Evolutionary conservation across 2,888 invertebrate genomes (phyloP), one percentile per base, ranked within the genome.

Genomic region (Polyommatus icarus): DNA sequence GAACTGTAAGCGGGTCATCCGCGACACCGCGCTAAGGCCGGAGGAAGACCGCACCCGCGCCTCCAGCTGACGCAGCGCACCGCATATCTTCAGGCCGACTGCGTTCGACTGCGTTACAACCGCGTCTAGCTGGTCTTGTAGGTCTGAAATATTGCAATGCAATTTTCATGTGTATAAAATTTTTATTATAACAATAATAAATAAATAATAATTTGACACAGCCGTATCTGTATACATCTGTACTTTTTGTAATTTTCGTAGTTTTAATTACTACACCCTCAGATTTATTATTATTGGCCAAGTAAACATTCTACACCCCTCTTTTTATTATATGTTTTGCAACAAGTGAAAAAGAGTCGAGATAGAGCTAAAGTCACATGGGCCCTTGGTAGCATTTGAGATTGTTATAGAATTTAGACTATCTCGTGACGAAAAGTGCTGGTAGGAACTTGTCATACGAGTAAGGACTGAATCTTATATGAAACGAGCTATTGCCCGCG

Each of bases 71-170:
- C 94, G 94, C 84, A 96, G 90, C 83, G 95, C 95, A 76, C 90
- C 93, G 84, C 95, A 91, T 80, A 95, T 88, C 85, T 93, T 92
- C 79, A 92, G 88, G 8, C 95, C 95, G 3, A 92, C 88, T 77
- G 91, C 94, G 83, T 94, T 92, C 80, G 95, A 94, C 71, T 91
- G 90, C 81, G 93, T 93, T 82, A 94, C 95, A 81, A 95, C 90
- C 50, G 89, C 89, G 81, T 96, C 96, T 86, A 96, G 86, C 86
- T 96, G 96, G 80, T 94, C 93, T 88, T 96, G 95, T 84, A 95
- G 88, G 78, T 94, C 96, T 96, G 87, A 0, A 61, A 61, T 54
- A 20, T 20, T 29, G 4, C 1, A 3, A 57, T 57, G 7, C 2
- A 59, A 10, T 61, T 10, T 61, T 61, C 24, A 59, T 7, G 5